Base-by-base conservation (phyloP, 1,140 invertebrate species). In the Hyphantria cunea region DNA sequence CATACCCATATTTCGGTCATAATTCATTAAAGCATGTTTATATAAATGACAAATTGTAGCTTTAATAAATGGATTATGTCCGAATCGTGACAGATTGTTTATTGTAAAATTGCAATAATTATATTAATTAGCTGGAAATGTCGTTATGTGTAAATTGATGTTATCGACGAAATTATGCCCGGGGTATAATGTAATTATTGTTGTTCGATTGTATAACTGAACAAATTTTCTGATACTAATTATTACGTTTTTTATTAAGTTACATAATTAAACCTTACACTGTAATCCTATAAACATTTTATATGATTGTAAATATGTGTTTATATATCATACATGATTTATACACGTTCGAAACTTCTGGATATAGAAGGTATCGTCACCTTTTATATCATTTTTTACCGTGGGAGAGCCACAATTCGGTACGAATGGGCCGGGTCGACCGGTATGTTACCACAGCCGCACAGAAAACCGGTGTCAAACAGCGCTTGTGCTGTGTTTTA, bases 111-210 rank as follows among this genome's bases (percentile, higher is more conserved):
- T 73, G 70, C 81, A 75, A 83, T 76, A 80, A 80, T 81, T 77
- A 76, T 69, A 78, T 84, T 80, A 79, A 80, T 80, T 81, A 77
- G 68, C 68, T 64, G 61, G 66, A 70, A 74, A 79, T 74, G 73
- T 73, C 71, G 71, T 76, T 76, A 80, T 70, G 70, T 42, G 72
- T 72, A 71, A 78, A 75, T 71, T 67, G 69, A n/a, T 76, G 56
- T 82, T 82, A 84, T 82, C 70, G 73, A 70, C 63, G 68, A 61
- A 74, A 77, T 81, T 77, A 55, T 58, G 72, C 76, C 66, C 45
- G 58, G 50, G 64, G 74, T 70, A 45, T 60, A 62, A 59, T 63
- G 68, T 53, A 67, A 58, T 67, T 67, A 67, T 71, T 58, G 73
- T 73, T 75, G 73, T 72, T 70, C 67, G 52, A 64, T 42, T 31